These are phyloP conservation scores for Holacanthus passer DNA, from an alignment of 2,113 vertebrate species.

Conservation along the genomic window DNA sequence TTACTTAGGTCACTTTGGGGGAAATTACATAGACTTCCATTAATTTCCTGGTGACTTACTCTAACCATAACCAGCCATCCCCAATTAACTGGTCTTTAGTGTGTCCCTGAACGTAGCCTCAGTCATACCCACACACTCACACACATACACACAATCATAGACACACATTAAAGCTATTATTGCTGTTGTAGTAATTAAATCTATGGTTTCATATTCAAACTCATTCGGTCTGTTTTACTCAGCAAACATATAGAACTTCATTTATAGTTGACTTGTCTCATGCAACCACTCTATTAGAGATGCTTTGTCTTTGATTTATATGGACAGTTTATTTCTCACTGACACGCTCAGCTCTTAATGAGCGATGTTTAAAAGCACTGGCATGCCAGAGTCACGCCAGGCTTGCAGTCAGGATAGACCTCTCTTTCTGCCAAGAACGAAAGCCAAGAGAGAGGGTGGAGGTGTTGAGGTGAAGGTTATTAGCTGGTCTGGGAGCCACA, in stretches of 20 bases:
- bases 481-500: conserved; percentile 23
- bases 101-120: too few relatives aligned
- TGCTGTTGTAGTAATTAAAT: not conserved
- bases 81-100: too few relatives aligned
- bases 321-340: conserved; percentile 5
- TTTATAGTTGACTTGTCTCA: not conserved
- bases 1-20: too few relatives aligned
- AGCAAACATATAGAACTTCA: not conserved
- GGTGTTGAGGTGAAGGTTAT: conserved; percentile 17
- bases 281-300: not conserved
- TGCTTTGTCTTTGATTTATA: conserved; percentile 9
- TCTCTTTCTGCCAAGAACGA: not conserved
- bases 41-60: too few relatives aligned
- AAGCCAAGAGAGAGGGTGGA: conserved; percentile 10
- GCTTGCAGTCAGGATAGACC: not conserved
- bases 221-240: not conserved
- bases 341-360: conserved; percentile 32
- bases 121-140: too few relatives aligned
- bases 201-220: not conserved
- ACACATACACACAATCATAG: not conserved
- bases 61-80: too few relatives aligned
- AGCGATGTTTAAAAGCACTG: not conserved
- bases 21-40: too few relatives aligned
- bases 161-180: not conserved
- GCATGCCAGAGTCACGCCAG: not conserved